Evolutionary conservation across 2,888 invertebrate genomes (phyloP).

Genomic region (Lomographa bimaculata): DNA sequence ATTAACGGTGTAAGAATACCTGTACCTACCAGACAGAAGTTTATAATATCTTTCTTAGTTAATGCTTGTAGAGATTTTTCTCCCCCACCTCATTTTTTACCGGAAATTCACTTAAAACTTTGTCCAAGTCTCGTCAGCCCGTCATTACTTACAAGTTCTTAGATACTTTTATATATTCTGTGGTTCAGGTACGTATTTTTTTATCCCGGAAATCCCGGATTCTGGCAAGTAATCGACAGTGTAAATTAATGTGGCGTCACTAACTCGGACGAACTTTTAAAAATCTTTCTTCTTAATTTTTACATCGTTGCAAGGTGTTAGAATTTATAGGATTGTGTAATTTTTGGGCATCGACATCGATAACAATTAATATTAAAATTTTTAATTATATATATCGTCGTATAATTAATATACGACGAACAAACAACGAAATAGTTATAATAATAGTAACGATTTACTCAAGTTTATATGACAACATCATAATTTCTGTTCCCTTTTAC

Average conservation of each 20-base stretch:
- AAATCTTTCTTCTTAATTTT: conserved; percentile 79
- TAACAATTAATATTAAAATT: conserved; percentile 4
- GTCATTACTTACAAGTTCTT: conserved; percentile 27
- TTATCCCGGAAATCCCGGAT: conserved; percentile 46
- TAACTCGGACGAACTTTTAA: conserved; percentile 72
- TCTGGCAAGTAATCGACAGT: conserved; percentile 68
- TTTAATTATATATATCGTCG: too few species aligned
- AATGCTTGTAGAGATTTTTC: too few species aligned
- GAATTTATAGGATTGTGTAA: conserved; percentile 39
- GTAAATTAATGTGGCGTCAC: conserved; percentile 80
- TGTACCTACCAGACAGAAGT: too few species aligned
- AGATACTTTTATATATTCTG: conserved; percentile 11
- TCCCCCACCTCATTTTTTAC: conserved; percentile 18
- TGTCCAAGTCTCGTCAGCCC: conserved; percentile 23
- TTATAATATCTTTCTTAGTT: too few species aligned
- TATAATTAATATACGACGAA: too few species aligned
- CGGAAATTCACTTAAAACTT: conserved; percentile 28
- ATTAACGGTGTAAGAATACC: too few species aligned
- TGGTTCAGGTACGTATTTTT: conserved; percentile 41
- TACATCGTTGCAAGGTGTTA: conserved; percentile 79
- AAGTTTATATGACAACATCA: too few species aligned
- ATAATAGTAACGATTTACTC: too few species aligned
- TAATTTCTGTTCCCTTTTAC: too few species aligned
- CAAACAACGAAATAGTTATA: too few species aligned
- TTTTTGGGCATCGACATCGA: conserved; percentile 29